Conservation (phyloP, 2,797 vertebrate genomes). For the Kryptopterus vitreolus region DNA sequence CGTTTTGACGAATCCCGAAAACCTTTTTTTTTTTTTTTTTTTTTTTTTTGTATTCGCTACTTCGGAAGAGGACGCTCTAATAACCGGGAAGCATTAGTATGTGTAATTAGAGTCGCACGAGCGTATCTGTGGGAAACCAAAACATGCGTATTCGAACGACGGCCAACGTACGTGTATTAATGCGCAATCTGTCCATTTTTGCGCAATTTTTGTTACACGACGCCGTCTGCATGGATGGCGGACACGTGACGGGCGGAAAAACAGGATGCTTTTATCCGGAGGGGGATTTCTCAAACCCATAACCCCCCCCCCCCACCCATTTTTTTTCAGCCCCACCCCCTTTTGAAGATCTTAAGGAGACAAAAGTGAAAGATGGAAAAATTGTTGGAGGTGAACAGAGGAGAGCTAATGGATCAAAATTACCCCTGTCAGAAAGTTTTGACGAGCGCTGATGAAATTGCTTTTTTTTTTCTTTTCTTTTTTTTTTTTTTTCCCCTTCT, state of each 20-base stretch:
- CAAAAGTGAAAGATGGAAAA: conserved; percentile 71
- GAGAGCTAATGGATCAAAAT: conserved; percentile 82
- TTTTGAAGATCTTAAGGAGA: conserved; percentile 59
- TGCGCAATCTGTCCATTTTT: conserved; percentile 38
- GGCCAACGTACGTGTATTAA: no score
- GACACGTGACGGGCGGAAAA: conserved; percentile 67
- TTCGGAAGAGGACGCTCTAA: conserved; percentile 42
- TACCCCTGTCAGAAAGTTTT: conserved; percentile 79
- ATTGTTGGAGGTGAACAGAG: conserved; percentile 72
- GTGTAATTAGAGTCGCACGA: conserved; percentile 47
- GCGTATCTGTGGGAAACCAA: conserved; percentile 27
- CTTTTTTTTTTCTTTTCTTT: conserved; percentile 58
- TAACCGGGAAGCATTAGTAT: conserved; percentile 47
- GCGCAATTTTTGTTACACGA: conserved; percentile 35
- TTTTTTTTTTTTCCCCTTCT: conserved; percentile 29
- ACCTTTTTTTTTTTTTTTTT: no score
- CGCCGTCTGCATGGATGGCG: conserved; percentile 46
- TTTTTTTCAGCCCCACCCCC: background rate
- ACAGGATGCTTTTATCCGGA: conserved; percentile 69
- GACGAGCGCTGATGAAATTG: conserved; percentile 76
- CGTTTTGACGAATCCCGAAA: conserved; percentile 42
- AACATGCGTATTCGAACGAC: conserved; percentile 51
- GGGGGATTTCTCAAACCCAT: conserved; percentile 62
- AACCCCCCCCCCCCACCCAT: no score
- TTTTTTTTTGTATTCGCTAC: conserved; percentile 35